phyloP scores from a whole-genome alignment of 2,797 vertebrate genomes.

The Taeniopygia guttata region DNA sequence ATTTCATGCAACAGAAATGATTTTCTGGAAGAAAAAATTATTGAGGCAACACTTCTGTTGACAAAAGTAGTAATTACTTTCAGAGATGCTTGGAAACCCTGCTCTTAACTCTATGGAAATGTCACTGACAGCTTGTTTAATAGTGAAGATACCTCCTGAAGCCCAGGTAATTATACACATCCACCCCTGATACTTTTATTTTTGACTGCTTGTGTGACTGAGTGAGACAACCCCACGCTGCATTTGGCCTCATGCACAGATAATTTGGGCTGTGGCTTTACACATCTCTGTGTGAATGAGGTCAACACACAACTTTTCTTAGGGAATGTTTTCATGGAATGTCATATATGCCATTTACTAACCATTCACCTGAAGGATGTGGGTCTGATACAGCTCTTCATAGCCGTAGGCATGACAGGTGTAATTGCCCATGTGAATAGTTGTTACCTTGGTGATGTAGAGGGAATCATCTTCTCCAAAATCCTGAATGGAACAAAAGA shows the following conservation, averaged over 20 bases:
- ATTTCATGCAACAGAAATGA: background rate
- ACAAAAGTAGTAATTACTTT: background rate
- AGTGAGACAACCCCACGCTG: background rate
- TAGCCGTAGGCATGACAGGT: conserved; percentile 96
- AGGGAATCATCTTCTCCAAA: conserved; percentile 95
- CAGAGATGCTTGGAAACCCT: background rate
- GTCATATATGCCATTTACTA: conserved; percentile 85
- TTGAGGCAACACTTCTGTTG: background rate
- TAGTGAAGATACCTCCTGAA: background rate
- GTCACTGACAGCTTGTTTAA: background rate
- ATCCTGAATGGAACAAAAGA: conserved; percentile 81
- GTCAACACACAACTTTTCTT: background rate
- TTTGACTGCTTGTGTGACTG: background rate
- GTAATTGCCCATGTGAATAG: conserved; percentile 97
- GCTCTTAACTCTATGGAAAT: background rate
- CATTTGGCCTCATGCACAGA: fast-evolving
- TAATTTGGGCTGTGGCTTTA: background rate
- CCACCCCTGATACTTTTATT: background rate
- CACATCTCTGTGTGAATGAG: background rate
- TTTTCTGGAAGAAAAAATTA: background rate
- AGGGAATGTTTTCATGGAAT: conserved; percentile 41
- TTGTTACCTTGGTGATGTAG: conserved; percentile 98
- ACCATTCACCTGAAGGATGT: conserved; percentile 99
- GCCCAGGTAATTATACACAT: background rate
- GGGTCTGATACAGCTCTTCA: conserved; percentile 91